These are phyloP conservation scores for Monopis laevigella DNA, from an alignment of 2,888 invertebrate species.

Conservation along the genomic window DNA sequence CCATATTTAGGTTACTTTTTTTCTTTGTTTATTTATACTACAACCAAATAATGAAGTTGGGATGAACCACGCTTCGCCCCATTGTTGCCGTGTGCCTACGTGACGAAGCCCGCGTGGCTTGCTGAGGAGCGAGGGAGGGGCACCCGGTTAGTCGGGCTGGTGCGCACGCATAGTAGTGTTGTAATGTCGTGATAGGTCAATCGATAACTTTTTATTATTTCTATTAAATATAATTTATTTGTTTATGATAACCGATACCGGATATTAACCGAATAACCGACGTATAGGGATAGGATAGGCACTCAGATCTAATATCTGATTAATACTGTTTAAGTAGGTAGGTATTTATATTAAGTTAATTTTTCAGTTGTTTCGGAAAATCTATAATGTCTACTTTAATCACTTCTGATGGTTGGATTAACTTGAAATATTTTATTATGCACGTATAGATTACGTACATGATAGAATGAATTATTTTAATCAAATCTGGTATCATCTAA, in stretches of 20 bases:
- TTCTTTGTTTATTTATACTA: too few relatives aligned
- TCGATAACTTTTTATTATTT: too few relatives aligned
- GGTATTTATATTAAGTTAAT: not conserved
- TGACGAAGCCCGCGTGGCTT: conserved; percentile 52
- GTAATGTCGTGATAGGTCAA: too few relatives aligned
- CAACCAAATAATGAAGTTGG: too few relatives aligned
- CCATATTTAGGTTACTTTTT: too few relatives aligned
- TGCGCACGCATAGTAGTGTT: conserved; percentile 34
- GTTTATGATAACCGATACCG: not conserved
- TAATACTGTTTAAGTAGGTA: not conserved
- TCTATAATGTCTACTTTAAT: too few relatives aligned
- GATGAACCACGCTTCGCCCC: not conserved
- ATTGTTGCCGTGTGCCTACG: conserved; percentile 42
- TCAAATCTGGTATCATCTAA: too few relatives aligned
- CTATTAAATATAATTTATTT: not conserved
- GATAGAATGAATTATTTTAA: too few relatives aligned
- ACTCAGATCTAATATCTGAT: not conserved
- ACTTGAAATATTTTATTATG: too few relatives aligned
- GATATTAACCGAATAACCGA: not conserved
- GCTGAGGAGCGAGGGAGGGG: conserved; percentile 30
- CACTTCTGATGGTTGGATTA: too few relatives aligned
- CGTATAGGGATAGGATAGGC: not conserved
- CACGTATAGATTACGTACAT: too few relatives aligned
- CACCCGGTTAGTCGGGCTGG: conserved; percentile 44
- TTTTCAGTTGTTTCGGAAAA: too few relatives aligned